phyloP scores from a whole-genome alignment of 2,113 vertebrate genomes.

The Neodontobutis hainanensis region DNA sequence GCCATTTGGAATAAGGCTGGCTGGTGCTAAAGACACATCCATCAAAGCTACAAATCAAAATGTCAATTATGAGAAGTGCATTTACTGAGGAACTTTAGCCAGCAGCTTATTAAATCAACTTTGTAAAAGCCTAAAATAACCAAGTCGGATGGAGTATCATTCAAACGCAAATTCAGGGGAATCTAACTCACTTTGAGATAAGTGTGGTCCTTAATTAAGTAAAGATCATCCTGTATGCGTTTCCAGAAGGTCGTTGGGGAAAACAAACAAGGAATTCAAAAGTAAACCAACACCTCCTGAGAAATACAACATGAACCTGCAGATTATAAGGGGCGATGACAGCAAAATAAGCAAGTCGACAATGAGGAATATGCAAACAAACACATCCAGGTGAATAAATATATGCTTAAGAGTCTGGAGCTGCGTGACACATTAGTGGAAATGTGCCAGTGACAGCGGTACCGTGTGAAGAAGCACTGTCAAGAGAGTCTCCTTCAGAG shows the following conservation, averaged over 20 bases:
- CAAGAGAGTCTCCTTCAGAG: constrained; percentile 51
- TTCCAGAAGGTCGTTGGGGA: constrained; percentile 8
- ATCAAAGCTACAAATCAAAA: constrained; percentile 64
- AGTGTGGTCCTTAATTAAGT: not conserved
- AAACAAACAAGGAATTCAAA: constrained; percentile 10
- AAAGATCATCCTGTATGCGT: not conserved
- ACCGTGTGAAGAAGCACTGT: constrained; percentile 54
- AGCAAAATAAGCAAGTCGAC: constrained; percentile 19
- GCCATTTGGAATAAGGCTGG: constrained; percentile 41
- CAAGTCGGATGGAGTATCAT: not conserved
- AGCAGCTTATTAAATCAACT: constrained; percentile 42
- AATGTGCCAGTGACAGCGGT: constrained; percentile 60
- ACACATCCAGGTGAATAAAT: constrained; percentile 61
- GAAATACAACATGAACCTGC: constrained; percentile 14
- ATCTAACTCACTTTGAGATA: constrained; percentile 5
- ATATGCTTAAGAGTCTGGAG: constrained; percentile 47
- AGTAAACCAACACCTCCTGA: constrained; percentile 3
- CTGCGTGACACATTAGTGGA: constrained; percentile 49
- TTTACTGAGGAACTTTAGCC: constrained; percentile 23
- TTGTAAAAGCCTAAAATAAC: constrained; percentile 5
- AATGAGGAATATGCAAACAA: constrained; percentile 60
- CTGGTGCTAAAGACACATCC: constrained; percentile 51
- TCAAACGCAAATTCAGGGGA: not conserved
- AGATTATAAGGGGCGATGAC: constrained; percentile 27
- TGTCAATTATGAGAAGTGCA: constrained; percentile 41